phyloP scores from a whole-genome alignment of 2,113 vertebrate species.

The Brienomyrus brachyistius region DNA sequence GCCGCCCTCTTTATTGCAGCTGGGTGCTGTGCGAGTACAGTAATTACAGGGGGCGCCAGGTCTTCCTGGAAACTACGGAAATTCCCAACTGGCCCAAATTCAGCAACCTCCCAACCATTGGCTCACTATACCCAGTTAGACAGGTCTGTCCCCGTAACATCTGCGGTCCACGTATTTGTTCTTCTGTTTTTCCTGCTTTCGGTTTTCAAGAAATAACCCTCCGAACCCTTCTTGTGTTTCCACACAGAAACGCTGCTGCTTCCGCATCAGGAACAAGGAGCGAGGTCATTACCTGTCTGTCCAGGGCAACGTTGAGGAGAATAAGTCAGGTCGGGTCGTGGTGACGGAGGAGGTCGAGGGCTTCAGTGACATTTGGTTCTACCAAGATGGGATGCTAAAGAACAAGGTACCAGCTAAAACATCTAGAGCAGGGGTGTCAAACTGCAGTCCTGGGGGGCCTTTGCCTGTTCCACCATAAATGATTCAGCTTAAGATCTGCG shows the following conservation, averaged over 20 bases:
- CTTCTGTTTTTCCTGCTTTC: neutral
- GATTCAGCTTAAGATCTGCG: too few relatives aligned
- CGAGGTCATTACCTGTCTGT: conserved; percentile 67
- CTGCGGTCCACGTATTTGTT: neutral
- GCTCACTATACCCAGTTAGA: conserved; percentile 81
- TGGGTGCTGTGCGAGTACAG: conserved; percentile 91
- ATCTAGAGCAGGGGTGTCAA: neutral
- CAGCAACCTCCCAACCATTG: conserved; percentile 73
- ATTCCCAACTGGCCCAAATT: conserved; percentile 91
- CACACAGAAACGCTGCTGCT: conserved; percentile 68
- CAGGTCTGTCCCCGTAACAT: conserved; percentile 59
- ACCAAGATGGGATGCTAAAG: conserved; percentile 82
- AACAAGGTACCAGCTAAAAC: conserved; percentile 65
- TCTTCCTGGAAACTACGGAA: conserved; percentile 75
- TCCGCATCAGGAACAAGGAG: conserved; percentile 72
- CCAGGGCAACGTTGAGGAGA: conserved; percentile 73
- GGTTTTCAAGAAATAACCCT: neutral
- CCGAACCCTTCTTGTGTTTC: neutral
- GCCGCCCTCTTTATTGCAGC: conserved; percentile 46
- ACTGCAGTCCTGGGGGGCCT: too few relatives aligned
- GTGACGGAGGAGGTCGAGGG: conserved; percentile 61
- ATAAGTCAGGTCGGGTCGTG: conserved; percentile 83
- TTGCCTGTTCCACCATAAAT: too few relatives aligned
- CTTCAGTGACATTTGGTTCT: conserved; percentile 80
- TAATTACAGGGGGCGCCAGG: conserved; percentile 88